Percentiles rank a stretch among this genome's conserved stretches.
Evolutionary conservation across 1,140 invertebrate species (phyloP).

Genomic region (Lysiphlebus fabarum): DNA sequence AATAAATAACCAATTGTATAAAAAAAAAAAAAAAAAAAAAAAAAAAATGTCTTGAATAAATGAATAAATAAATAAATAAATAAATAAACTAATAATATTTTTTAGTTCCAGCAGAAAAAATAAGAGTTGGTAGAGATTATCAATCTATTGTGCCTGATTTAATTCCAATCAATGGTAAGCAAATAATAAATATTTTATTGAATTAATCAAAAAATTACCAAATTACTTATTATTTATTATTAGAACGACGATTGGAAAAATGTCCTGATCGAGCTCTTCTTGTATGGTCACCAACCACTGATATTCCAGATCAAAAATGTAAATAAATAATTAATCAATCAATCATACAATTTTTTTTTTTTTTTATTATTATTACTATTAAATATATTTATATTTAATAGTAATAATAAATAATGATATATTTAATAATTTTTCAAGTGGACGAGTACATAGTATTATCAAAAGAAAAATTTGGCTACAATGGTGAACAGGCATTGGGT

Average conservation of each 20-base stretch:
- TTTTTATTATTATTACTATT: conserved; percentile 3
- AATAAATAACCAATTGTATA: too few species aligned
- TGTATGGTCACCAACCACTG: conserved; percentile 90
- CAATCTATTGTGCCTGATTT: conserved; percentile 86
- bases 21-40: too few species aligned
- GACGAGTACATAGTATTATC: conserved; percentile 92
- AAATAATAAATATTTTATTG: too few species aligned
- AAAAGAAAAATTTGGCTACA: conserved; percentile 98
- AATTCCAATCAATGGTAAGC: conserved; percentile 59
- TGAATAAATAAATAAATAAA: not conserved
- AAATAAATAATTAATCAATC: too few species aligned
- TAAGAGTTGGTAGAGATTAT: conserved; percentile 89
- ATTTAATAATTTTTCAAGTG: conserved; percentile 62
- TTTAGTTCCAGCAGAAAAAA: conserved; percentile 80
- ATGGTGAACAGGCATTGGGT: conserved; percentile 93
- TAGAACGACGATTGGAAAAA: conserved; percentile 47
- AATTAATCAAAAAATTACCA: too few species aligned
- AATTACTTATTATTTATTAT: not conserved
- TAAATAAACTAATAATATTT: conserved; percentile 7
- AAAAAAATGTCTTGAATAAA: too few species aligned
- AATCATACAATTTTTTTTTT: too few species aligned
- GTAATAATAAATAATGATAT: not conserved
- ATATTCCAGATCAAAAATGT: conserved; percentile 84
- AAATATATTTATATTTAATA: conserved; percentile 23
- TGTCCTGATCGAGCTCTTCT: conserved; percentile 80